These are phyloP conservation scores for Hypotaenidia philippensis DNA, from an alignment of 2,797 vertebrate genomes.

Conservation along the genomic window DNA sequence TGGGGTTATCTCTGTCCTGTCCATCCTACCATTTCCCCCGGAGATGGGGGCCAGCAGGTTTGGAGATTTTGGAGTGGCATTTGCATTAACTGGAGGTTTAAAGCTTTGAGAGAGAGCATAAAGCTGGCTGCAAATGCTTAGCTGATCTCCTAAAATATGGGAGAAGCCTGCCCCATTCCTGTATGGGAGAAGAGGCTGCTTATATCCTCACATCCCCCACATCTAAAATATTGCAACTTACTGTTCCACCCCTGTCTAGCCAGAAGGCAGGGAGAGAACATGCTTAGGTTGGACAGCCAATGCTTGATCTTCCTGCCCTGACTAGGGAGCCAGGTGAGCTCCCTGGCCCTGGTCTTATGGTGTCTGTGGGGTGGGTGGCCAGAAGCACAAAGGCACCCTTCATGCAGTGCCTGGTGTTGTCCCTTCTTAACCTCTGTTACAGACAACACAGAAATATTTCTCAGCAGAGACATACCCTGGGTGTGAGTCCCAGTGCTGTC, in stretches of 20 bases:
- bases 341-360: rapidly evolving
- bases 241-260: rapidly evolving
- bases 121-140: neutral
- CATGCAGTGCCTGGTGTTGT: neutral
- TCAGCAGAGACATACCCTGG: neutral
- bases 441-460: neutral
- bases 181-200: neutral
- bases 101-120: neutral
- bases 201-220: neutral
- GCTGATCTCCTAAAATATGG: neutral
- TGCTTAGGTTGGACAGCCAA: neutral
- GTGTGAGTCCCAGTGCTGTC: neutral
- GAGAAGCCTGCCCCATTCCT: neutral
- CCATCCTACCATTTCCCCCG: neutral
- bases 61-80: neutral
- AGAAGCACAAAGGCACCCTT: neutral
- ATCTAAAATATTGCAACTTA: neutral
- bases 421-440: neutral
- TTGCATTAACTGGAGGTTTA: neutral
- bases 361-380: rapidly evolving
- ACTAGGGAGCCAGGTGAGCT: rapidly evolving
- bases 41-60: rapidly evolving
- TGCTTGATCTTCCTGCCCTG: neutral
- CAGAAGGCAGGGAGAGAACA: neutral
- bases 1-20: neutral